Evolutionary conservation across 2,888 invertebrate species (phyloP), one percentile per base, ranked within the genome.

Genomic region (Xestia xanthographa): DNA sequence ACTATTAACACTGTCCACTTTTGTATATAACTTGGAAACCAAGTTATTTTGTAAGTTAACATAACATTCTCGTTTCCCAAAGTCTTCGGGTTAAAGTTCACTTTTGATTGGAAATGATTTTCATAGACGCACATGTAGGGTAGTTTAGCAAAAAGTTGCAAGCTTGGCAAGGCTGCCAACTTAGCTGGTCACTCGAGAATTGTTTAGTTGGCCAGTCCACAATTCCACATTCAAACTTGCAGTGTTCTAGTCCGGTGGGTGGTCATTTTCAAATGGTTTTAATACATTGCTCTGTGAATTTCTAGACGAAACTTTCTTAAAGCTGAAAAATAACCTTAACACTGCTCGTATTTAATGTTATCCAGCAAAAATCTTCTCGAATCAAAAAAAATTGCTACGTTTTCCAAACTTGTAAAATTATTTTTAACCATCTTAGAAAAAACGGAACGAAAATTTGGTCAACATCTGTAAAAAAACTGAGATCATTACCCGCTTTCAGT

Each of bases 1-100:
- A 92, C 94, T 92, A 94, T 94, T 94, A 94, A 93, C 93, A 93
- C 92, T 92, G 92, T 91, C 92, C 93, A 93, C 92, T 93, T 94
- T 92, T 92, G 91, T 92, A 92, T 92, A 91, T 92, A 91, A 91
- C 90, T 86, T 87, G 74, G 66, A 68, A 86, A 87, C 88, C 75
- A 87, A 85, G 48, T 79, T 84, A 34, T 45, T 68, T 66, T 82
- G 20, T 34, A 48, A 63, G 34, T n/a, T 65, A 22, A 11, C 38
- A 20, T 45, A n/a, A 38, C 29, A 72, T 9, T n/a, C 0, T 0
- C 1, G 6, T 1, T 34, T 17, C 45, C 41, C 71, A 80, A 79
- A 6, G 12, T 26, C 20, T 20, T 41, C 0, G 17, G 6, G 0
- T 22, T 82, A 84, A 72, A 67, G 80, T 66, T 74, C 4, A 73